These are phyloP conservation scores for Tyrophagus putrescentiae DNA, from an alignment of 1,140 invertebrate genomes.

Conservation along the genomic window DNA sequence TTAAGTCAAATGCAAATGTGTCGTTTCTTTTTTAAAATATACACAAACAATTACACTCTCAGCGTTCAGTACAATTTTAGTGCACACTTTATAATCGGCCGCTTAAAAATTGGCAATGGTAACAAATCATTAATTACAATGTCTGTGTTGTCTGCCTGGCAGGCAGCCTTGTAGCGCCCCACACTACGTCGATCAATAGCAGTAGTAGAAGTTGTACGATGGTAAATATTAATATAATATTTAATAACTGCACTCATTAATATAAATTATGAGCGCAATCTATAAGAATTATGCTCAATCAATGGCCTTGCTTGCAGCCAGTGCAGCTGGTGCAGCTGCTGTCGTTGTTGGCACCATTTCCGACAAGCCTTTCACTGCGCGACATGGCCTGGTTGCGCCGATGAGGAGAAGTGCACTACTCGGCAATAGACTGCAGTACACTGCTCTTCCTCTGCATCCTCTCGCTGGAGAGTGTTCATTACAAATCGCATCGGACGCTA, in stretches of 20 bases:
- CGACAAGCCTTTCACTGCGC: background rate
- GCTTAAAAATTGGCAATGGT: too few species aligned
- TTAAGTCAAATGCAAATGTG: too few species aligned
- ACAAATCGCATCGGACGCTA: conserved; percentile 4
- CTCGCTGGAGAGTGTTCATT: background rate
- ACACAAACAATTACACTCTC: too few species aligned
- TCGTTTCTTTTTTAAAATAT: too few species aligned
- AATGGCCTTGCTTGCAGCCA: too few species aligned
- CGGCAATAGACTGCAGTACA: background rate
- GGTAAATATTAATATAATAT: conserved; percentile 6
- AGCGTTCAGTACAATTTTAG: too few species aligned
- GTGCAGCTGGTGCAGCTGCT: too few species aligned
- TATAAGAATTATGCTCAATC: conserved; percentile 1
- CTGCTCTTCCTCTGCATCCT: too few species aligned
- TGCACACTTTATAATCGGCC: too few species aligned
- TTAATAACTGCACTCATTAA: background rate
- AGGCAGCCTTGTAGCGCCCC: too few species aligned
- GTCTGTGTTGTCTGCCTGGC: too few species aligned
- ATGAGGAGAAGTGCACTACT: background rate
- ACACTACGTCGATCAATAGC: background rate
- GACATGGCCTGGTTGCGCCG: background rate
- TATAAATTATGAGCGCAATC: conserved; percentile 15
- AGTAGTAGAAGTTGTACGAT: background rate
- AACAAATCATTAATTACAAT: conserved; percentile 7
- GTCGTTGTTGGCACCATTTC: background rate